Conservation (phyloP, 2,797 vertebrate genomes). For the Sebastes hubbsi region DNA sequence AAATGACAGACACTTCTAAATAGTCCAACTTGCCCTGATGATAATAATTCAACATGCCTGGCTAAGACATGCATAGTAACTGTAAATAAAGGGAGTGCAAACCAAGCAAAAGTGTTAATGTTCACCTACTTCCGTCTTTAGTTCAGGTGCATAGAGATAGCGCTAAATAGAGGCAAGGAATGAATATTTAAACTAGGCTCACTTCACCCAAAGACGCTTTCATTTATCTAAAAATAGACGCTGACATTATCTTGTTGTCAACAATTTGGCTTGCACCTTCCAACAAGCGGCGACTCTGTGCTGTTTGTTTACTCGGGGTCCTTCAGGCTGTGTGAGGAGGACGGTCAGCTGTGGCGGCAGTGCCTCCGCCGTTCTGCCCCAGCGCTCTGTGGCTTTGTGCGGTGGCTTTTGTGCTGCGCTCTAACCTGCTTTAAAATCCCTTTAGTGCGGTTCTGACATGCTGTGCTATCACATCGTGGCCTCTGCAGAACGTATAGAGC, state of each 20-base stretch:
- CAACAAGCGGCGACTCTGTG: conserved; percentile 1
- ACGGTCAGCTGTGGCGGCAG: conserved; percentile 49
- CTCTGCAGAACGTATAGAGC: conserved; percentile 54
- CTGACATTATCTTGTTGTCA: conserved; percentile 60
- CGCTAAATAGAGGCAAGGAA: not conserved
- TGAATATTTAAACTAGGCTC: conserved; percentile 53
- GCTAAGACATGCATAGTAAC: not conserved
- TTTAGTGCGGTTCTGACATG: conserved; percentile 55
- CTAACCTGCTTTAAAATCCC: conserved; percentile 59
- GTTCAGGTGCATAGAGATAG: not conserved
- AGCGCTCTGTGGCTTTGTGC: conserved; percentile 41
- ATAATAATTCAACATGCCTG: not conserved
- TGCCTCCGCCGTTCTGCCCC: conserved; percentile 46
- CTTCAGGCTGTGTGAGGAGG: conserved; percentile 43
- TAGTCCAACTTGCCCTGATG: not conserved
- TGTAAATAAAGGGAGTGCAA: not conserved
- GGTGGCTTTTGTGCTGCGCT: conserved; percentile 35
- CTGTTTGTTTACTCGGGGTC: conserved; percentile 43
- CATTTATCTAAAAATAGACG: conserved; percentile 59
- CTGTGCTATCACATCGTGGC: conserved; percentile 47
- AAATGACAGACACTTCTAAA: not conserved
- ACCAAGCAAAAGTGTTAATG: too few species aligned
- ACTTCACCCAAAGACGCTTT: conserved; percentile 26
- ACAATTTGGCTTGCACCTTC: conserved; percentile 40
- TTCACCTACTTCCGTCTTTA: not conserved